phyloP scores from a whole-genome alignment of 2,113 vertebrate genomes.

The Cettia cetti region DNA sequence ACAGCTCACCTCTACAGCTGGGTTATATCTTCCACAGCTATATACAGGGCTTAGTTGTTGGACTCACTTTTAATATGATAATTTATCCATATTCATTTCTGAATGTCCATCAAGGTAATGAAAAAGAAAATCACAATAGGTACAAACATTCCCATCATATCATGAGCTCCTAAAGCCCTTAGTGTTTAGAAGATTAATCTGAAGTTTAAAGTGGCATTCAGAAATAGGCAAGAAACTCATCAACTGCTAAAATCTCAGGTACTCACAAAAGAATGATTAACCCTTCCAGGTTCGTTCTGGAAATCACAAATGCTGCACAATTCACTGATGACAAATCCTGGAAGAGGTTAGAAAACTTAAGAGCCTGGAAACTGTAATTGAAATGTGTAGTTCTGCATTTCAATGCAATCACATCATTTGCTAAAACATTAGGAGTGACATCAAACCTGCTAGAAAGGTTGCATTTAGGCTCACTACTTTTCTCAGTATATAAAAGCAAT shows the following conservation, averaged over 20 bases:
- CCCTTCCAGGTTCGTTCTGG: fast-evolving
- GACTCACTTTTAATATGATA: background rate
- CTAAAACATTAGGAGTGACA: background rate
- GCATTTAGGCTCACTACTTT: background rate
- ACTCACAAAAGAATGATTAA: background rate
- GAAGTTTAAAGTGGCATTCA: background rate
- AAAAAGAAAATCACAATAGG: background rate
- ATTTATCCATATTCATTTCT: background rate
- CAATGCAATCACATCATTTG: background rate
- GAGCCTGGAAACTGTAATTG: background rate
- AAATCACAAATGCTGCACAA: background rate
- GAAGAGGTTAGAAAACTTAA: background rate
- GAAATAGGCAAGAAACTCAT: background rate
- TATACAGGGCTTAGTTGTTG: background rate
- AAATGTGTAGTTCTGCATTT: background rate
- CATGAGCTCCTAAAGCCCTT: background rate
- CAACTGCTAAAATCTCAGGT: background rate
- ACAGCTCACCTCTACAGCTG: background rate
- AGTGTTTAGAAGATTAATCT: background rate
- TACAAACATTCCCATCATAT: background rate
- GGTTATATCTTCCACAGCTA: background rate
- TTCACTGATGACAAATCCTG: background rate
- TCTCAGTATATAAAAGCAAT: background rate
- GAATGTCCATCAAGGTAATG: background rate
- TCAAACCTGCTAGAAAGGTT: background rate